These are phyloP conservation scores for Petrosia ficiformis DNA, from an alignment of 37 sponge, comb jelly and placozoan species.

Conservation along the genomic window DNA sequence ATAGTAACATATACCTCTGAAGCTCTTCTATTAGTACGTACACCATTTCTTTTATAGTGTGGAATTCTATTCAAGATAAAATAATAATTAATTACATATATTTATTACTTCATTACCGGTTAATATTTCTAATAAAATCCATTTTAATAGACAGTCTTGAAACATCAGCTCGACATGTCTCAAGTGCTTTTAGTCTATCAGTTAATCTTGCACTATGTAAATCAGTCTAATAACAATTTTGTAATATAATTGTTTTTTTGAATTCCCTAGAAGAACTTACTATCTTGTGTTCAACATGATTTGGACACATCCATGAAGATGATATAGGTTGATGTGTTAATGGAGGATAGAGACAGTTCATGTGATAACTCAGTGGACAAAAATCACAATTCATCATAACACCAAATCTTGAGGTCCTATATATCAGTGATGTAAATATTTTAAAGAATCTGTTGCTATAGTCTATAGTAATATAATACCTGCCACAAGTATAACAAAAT, in stretches of 20 bases:
- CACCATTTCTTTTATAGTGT: constrained; percentile 36
- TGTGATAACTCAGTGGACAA: constrained; percentile 89
- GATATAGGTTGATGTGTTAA: constrained; percentile 64
- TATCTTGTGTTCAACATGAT: constrained; percentile 64
- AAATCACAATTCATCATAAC: constrained; percentile 69
- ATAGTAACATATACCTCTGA: no score
- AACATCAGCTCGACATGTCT: constrained; percentile 34
- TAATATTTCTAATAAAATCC: constrained; percentile 61
- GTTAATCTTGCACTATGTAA: constrained; percentile 60
- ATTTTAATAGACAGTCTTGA: constrained; percentile 43
- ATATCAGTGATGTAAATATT: neutral
- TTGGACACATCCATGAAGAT: constrained; percentile 90
- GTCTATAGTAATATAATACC: no score
- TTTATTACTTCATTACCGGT: constrained; percentile 8
- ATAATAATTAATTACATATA: neutral
- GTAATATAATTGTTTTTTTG: neutral
- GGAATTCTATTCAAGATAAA: constrained; percentile 29
- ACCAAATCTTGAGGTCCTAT: constrained; percentile 41
- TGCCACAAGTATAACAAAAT: constrained; percentile 44
- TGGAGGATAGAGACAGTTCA: constrained; percentile 90
- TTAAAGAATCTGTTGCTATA: neutral
- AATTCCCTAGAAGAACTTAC: constrained; percentile 40
- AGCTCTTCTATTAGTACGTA: constrained; percentile 43
- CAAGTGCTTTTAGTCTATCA: constrained; percentile 43
- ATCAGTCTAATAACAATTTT: constrained; percentile 34